These are phyloP conservation scores for Mus caroli DNA, from an alignment of 2,797 vertebrate species.

Conservation along the genomic window DNA sequence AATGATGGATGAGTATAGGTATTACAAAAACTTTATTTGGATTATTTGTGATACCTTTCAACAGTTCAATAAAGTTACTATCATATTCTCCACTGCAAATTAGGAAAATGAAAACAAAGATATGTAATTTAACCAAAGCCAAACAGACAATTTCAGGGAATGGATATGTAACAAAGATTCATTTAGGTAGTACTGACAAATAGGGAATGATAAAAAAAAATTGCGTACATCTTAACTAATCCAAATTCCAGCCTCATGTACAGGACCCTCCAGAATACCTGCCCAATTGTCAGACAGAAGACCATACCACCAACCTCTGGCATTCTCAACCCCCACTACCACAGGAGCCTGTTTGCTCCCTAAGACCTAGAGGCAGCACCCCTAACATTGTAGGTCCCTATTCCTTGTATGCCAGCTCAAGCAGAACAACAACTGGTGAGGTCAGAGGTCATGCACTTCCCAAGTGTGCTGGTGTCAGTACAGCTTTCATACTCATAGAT, in stretches of 20 bases:
- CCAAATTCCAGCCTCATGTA: neutral
- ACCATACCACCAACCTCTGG: neutral
- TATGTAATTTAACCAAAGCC: neutral
- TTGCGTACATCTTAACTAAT: neutral
- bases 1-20: neutral
- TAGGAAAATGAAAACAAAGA: neutral
- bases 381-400: neutral
- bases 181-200: neutral
- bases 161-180: neutral
- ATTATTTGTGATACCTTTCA: neutral
- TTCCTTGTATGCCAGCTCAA: neutral
- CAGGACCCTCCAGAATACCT: neutral
- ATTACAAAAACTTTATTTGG: neutral
- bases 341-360: neutral
- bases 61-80: neutral
- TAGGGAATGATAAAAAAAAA: neutral
- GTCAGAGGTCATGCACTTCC: neutral
- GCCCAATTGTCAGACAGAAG: neutral
- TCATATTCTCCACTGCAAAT: neutral
- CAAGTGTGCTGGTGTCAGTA: neutral
- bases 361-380: neutral
- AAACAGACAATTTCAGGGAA: neutral
- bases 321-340: neutral
- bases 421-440: neutral
- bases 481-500: neutral